Base-by-base conservation (phyloP, 2,113 vertebrate genomes). In the Campylomormyrus tamandua region DNA sequence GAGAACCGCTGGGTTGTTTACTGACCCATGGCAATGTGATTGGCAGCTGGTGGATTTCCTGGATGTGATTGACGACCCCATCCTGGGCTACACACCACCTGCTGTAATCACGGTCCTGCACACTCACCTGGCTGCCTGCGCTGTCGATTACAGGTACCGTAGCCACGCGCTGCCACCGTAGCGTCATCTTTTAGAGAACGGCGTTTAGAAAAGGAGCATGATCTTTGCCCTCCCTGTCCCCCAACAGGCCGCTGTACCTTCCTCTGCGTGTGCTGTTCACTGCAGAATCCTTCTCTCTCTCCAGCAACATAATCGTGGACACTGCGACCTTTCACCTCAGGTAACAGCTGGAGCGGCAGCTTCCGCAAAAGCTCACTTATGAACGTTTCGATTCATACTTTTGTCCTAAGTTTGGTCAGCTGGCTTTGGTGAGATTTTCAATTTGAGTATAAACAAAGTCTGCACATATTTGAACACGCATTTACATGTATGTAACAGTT, bases 281-380 rank as follows among this genome's bases (percentile, higher is more conserved):
- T 0, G 96, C 97, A 0, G 97, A 98, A 93, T 97, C 97, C 89
- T 98, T 98, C 93, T 97, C 97, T 45, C 94, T 98, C 50, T 98
- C 97, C 91, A 98, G 97, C 90, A 98, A 98, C 89, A 98, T 98
- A 90, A 96, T 98, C 52, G 97, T 98, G 89, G 97, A 98, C 93
- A 98, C 97, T 0, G 96, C 97, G 0, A 97, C 97, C 85, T 98
- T 98, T 92, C 96, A 98, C 93, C 97, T 98, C 94, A 97, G 97
- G 97, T 98, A 95, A 58, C 74, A 10, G 24, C 53, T 5, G 31
- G 35, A 50, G 70, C 4, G 4, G 21, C 4, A 0, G 31, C 87
- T 48, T 70, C 39, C 3, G 10, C 24, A 48, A 31, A 31, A 77
- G 19, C 31, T 24, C 35, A 88, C 15, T 39, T 50, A 45, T 31